These are phyloP conservation scores for Masticophis lateralis DNA, from an alignment of 2,797 vertebrate species.

Conservation along the genomic window DNA sequence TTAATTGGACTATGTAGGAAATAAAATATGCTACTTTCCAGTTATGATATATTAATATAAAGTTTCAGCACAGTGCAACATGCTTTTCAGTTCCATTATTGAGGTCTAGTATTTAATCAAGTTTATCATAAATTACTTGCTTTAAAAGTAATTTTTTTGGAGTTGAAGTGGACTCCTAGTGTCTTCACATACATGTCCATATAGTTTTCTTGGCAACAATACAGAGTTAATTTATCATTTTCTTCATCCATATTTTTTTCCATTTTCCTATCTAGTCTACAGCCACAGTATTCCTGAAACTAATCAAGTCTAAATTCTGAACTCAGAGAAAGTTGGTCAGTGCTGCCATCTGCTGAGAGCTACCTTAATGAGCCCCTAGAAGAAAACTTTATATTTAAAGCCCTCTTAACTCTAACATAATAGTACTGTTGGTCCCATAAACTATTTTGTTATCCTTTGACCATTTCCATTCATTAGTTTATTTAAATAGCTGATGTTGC, in stretches of 20 bases:
- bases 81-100: conserved; percentile 61
- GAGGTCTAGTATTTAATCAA: conserved; percentile 64
- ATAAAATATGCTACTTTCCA: conserved; percentile 69
- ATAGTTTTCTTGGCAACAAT: neutral
- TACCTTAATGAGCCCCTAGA: conserved; percentile 57
- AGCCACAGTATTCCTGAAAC: neutral
- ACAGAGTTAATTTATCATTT: neutral
- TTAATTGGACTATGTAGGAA: conserved; percentile 67
- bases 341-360: neutral
- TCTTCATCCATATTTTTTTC: neutral
- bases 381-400: conserved; percentile 37
- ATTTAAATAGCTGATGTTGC: conserved; percentile 45
- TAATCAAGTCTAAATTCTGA: neutral
- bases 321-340: neutral
- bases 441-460: conserved; percentile 57
- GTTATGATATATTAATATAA: conserved; percentile 61
- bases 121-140: conserved; percentile 45
- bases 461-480: conserved; percentile 38
- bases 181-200: neutral
- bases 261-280: neutral
- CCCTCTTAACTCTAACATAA: conserved; percentile 61
- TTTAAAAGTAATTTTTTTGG: conserved; percentile 1
- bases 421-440: conserved; percentile 74
- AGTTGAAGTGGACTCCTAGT: neutral
- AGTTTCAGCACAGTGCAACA: conserved; percentile 69